Percentiles rank a stretch among this genome's conserved stretches.
phyloP scores from a whole-genome alignment of 1,140 invertebrate genomes.

The Drosophila saltans region DNA sequence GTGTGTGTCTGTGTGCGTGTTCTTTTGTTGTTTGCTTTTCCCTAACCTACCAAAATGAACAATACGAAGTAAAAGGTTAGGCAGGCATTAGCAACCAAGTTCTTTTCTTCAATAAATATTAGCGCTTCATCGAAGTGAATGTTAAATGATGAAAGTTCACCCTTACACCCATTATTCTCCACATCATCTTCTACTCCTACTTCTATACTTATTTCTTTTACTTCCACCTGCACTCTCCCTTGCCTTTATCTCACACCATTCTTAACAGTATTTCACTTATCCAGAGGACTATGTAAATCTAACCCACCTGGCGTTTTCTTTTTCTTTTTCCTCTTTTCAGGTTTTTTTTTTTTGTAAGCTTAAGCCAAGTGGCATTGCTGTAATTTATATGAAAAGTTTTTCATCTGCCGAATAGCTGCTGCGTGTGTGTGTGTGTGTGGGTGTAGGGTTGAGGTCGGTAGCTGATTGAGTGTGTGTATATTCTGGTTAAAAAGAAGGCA shows the following conservation, averaged over 20 bases:
- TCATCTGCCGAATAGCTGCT: background rate
- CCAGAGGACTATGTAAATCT: constrained; percentile 10
- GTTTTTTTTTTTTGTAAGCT: constrained; percentile 9
- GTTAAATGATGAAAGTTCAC: constrained; percentile 27
- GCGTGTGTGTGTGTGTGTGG: background rate
- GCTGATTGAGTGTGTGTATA: background rate
- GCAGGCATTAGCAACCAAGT: constrained; percentile 41
- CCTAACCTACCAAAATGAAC: constrained; percentile 11
- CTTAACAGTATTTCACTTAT: background rate
- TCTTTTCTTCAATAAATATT: constrained; percentile 70
- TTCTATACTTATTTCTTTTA: too few relatives aligned
- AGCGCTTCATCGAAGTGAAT: constrained; percentile 43
- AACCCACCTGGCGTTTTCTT: constrained; percentile 15
- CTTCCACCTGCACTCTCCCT: background rate
- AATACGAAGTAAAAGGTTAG: constrained; percentile 15
- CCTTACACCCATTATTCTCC: background rate
- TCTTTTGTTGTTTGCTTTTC: constrained; percentile 21
- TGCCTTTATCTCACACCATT: too few relatives aligned
- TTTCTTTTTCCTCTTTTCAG: background rate
- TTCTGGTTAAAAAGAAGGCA: background rate
- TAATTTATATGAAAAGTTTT: constrained; percentile 77
- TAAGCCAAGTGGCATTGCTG: constrained; percentile 56
- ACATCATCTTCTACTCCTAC: background rate
- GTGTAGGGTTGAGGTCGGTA: background rate
- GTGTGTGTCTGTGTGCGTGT: constrained; percentile 5